Conservation (phyloP, 2,888 invertebrate genomes). For the Pandemis cinnamomeana region DNA sequence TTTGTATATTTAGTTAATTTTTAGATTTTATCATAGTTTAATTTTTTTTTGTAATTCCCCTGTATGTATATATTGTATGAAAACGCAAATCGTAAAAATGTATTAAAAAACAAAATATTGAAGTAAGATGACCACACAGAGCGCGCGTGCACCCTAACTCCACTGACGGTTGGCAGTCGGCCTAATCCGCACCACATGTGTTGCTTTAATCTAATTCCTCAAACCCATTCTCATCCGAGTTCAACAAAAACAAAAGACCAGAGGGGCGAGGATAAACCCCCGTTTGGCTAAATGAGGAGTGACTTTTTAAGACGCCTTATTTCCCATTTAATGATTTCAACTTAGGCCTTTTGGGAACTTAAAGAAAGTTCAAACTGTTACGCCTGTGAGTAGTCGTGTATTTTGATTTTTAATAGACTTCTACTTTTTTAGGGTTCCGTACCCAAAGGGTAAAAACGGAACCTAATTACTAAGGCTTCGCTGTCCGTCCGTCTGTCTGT, state of each 20-base stretch:
- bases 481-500: too few species aligned
- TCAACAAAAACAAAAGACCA: slow-evolving; percentile 27
- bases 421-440: not conserved
- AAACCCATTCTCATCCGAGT: slow-evolving; percentile 30
- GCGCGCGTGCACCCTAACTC: slow-evolving; percentile 18
- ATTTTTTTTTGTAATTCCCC: too few species aligned
- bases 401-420: not conserved
- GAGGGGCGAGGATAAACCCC: not conserved
- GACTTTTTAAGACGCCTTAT: not conserved
- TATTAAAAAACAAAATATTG: not conserved
- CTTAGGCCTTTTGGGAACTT: not conserved
- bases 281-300: slow-evolving; percentile 15
- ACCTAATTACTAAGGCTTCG: too few species aligned
- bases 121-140: not conserved
- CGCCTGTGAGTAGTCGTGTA: not conserved
- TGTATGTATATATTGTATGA: too few species aligned
- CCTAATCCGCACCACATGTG: slow-evolving; percentile 39
- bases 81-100: too few species aligned
- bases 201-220: slow-evolving; percentile 40
- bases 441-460: too few species aligned
- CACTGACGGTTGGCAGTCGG: slow-evolving; percentile 31
- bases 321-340: not conserved
- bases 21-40: too few species aligned
- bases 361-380: not conserved
- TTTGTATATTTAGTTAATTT: too few species aligned